Base-by-base conservation (phyloP, 2,113 vertebrate genomes). In the Daubentonia madagascariensis region DNA sequence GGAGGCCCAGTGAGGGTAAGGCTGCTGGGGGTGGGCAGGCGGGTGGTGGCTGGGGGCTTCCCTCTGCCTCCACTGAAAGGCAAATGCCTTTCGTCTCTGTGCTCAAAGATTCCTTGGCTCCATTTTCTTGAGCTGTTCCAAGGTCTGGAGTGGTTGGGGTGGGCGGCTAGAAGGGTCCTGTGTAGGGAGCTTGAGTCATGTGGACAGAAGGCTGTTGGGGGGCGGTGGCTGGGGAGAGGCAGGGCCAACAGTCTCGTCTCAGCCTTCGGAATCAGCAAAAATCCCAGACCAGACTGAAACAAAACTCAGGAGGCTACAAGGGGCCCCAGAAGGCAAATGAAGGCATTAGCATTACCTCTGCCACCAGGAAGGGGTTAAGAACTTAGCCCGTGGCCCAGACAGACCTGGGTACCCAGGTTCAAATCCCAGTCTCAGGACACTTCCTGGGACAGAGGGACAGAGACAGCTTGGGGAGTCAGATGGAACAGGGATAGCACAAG, bases 1-100 rank as follows among this genome's bases (percentile, higher is more conserved):
- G 98, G 93, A 98, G 98, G 68, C 98, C 98, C 93, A 98, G 97
- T 52, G 97, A 98, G 68, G 98, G 98, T 23, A 98, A 99, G 99
- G 78, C 98, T 3, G 1, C 16, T n/a, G n/a, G n/a, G 0, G 7
- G 35, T 1, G 5, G 32, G 45, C 0, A 1, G n/a, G 22, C 5
- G 30, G 61, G 61, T 1, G 22, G 10, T 14, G 8, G 14, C 0
- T 3, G 13, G 14, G 30, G 28, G 30, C 11, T n/a, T 5, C 25
- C 32, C 22, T 6, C 20, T 6, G 35, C 35, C 23, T 43, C 54
- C 50, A 8, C 0, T 8, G 28, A 63, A 30, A 63, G 61, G 61
- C 4, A 63, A 63, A 30, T 30, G 3, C 61, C 61, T 30, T 63
- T 63, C 61, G 35, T 3, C 4, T 57, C 5, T 1, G 0, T 2